phyloP scores from a whole-genome alignment of 2,797 vertebrate species.

The Sebastolobus altivelis region DNA sequence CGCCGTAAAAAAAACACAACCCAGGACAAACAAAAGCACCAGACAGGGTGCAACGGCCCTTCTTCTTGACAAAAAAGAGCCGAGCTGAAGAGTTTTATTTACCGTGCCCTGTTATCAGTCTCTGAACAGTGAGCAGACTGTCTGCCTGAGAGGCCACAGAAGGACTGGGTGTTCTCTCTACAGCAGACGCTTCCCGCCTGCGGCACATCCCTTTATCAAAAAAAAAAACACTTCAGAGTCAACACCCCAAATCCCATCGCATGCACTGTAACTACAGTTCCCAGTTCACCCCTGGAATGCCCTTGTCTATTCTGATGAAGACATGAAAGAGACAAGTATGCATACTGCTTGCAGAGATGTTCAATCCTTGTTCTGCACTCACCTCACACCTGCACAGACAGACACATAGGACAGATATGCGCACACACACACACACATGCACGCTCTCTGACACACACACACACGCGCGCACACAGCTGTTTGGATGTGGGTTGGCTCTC shows the following conservation, averaged over 20 bases:
- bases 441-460: conserved; percentile 30
- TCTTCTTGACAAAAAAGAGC: conserved; percentile 82
- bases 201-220: conserved; percentile 85
- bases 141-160: conserved; percentile 93
- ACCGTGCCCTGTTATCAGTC: conserved; percentile 95
- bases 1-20: conserved; percentile 69
- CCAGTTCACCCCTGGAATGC: conserved; percentile 79
- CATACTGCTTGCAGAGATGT: conserved; percentile 59
- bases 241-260: conserved; percentile 77
- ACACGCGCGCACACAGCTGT: conserved; percentile 80
- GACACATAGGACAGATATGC: conserved; percentile 58
- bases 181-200: conserved; percentile 87
- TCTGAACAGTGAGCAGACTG: conserved; percentile 90
- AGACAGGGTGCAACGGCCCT: conserved; percentile 73
- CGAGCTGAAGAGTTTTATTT: conserved; percentile 94
- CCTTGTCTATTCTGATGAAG: conserved; percentile 78
- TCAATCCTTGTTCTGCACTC: conserved; percentile 62
- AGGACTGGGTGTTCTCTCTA: conserved; percentile 93
- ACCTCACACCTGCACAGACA: conserved; percentile 75
- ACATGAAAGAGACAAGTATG: conserved; percentile 70
- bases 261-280: conserved; percentile 76
- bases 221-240: conserved; percentile 74
- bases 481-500: conserved; percentile 89
- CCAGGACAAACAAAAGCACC: conserved; percentile 74
- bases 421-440: neutral